Conservation (phyloP, 2,797 vertebrate species). For the Rhynchotus rufescens region DNA sequence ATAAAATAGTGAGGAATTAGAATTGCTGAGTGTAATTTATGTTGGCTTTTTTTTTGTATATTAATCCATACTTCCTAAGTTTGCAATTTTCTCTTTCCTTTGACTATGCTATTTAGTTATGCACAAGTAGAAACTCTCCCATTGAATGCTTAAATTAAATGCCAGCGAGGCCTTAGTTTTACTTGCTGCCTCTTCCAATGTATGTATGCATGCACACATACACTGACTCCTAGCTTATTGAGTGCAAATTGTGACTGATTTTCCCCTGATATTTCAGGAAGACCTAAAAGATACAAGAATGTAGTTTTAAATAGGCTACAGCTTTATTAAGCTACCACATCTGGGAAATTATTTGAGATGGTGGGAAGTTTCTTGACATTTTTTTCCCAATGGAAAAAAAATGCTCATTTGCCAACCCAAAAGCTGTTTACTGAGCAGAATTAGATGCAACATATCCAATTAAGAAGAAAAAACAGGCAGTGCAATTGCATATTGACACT, state of each 20-base stretch:
- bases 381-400: background rate
- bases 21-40: background rate
- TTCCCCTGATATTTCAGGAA: slow-evolving; percentile 21
- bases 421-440: slow-evolving; percentile 32
- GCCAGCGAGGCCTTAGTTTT: background rate
- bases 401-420: slow-evolving; percentile 28
- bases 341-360: background rate
- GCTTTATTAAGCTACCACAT: background rate
- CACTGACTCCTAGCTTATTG: slow-evolving; percentile 24
- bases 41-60: background rate
- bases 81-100: slow-evolving; percentile 18
- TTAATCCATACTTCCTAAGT: slow-evolving; percentile 14
- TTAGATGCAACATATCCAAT: slow-evolving; percentile 35
- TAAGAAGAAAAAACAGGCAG: slow-evolving; percentile 27
- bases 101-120: background rate
- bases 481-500: slow-evolving; percentile 25
- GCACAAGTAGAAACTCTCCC: slow-evolving; percentile 1
- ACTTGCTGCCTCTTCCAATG: slow-evolving; percentile 48
- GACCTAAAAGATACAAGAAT: background rate
- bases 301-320: background rate
- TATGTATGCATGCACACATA: background rate
- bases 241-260: slow-evolving; percentile 43
- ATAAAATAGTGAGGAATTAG: slow-evolving; percentile 16
- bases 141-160: background rate
- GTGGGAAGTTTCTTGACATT: background rate